Base-by-base conservation (phyloP, 2,113 vertebrate species). In the Bubo scandiacus region DNA sequence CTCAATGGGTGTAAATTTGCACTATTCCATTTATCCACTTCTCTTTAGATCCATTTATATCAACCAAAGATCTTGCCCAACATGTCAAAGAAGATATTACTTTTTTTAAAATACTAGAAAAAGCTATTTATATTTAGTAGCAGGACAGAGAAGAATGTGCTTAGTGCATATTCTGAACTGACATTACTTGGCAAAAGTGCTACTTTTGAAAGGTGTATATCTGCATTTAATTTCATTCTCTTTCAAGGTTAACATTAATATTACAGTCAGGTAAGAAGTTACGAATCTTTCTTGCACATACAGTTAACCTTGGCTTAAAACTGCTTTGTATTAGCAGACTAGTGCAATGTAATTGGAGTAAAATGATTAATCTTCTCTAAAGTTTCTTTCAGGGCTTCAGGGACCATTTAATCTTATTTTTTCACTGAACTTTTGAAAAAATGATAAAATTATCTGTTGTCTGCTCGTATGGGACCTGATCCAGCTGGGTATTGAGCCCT, bases 261-360 rank as follows among this genome's bases (percentile, higher is more conserved):
- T n/a, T 94, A n/a, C 58, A 73, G 61, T 73, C 68, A 90, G 72
- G 89, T 88, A 86, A 92, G 74, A 77, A 86, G 45, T 88, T 88
- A 83, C 34, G 62, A 79, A 88, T 70, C 38, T 82, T 70, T 54
- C 74, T 92, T 90, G 30, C 34, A 83, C 71, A 49, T 58, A 55
- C 47, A 75, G 85, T 94, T 91, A 96, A 91, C 79, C 63, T 91
- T 90, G 57, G 49, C 67, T 95, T 86, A 70, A 86, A 94, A 86
- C 21, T 81, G 49, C 20, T 90, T 91, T 91, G 23, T 85, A 51
- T 87, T 92, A 95, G 8, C 73, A 71, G 66, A 81, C 38, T 55
- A 81, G 32, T 65, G 54, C 30, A 87, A 94, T 85, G 49, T 68
- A 92, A 52, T 49, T 84, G 45, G 22, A 78, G 30, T 42, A 43